Conservation (phyloP, 2,888 invertebrate species). For the Parnassius glacialis region DNA sequence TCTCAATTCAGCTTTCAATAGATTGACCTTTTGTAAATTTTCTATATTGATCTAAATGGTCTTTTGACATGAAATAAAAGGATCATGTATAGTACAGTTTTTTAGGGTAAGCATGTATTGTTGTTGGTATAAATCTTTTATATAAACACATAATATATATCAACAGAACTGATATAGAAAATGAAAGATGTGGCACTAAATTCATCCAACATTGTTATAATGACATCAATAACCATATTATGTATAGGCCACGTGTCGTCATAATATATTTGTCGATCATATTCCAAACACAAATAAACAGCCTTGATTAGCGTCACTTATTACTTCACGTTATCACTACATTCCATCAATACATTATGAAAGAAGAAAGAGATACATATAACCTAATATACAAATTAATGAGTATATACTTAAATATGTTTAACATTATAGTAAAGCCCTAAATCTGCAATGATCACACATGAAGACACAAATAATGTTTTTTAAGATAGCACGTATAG, state of each 20-base stretch:
- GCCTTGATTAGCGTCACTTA: conserved; percentile 17
- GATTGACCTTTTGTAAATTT: too few species aligned
- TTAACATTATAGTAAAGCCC: conserved; percentile 6
- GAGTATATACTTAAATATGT: not conserved
- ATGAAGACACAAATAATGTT: conserved; percentile 28
- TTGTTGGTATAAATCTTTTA: too few species aligned
- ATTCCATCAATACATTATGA: conserved; percentile 7
- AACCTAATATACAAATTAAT: not conserved
- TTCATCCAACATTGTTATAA: conserved; percentile 10
- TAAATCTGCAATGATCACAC: conserved; percentile 1
- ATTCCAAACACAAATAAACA: conserved; percentile 28
- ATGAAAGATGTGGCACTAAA: not conserved
- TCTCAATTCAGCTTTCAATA: too few species aligned
- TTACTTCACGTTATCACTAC: conserved; percentile 16
- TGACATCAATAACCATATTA: conserved; percentile 25
- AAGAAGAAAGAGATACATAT: not conserved
- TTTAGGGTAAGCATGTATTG: too few species aligned
- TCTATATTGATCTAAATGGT: too few species aligned
- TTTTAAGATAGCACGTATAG: conserved; percentile 10
- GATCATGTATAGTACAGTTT: too few species aligned
- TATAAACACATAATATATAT: too few species aligned
- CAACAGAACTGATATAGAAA: too few species aligned
- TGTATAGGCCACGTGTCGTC: conserved; percentile 30
- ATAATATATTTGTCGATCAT: conserved; percentile 24
- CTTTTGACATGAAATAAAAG: too few species aligned